Percentiles rank a stretch among this genome's conserved stretches.
These are phyloP conservation scores for Mustela erminea DNA, from an alignment of 2,797 vertebrate genomes.

Conservation along the genomic window DNA sequence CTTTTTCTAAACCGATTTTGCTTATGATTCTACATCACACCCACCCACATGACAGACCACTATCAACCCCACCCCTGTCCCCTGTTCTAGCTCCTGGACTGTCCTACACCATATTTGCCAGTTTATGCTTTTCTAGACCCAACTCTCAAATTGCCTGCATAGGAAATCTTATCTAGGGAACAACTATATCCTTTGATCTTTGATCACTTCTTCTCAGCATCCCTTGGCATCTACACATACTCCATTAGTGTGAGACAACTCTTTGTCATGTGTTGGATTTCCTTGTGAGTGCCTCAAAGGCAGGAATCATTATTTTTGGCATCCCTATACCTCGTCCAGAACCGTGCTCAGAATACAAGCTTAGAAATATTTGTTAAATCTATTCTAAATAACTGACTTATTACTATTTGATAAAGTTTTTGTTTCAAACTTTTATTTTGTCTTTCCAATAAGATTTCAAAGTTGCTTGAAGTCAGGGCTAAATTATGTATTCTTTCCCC, in stretches of 20 bases:
- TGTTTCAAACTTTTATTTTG: conserved; percentile 22
- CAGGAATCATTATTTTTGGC: background rate
- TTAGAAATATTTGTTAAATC: background rate
- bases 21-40: background rate
- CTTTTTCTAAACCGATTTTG: background rate
- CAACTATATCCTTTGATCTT: background rate
- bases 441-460: conserved; percentile 6
- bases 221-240: background rate
- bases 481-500: background rate
- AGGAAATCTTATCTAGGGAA: background rate
- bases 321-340: background rate
- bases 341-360: background rate
- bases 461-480: background rate
- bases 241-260: background rate
- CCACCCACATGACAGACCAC: background rate
- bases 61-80: background rate
- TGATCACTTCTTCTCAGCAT: background rate
- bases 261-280: background rate
- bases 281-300: background rate
- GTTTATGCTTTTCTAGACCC: background rate
- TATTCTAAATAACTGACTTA: background rate
- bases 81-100: background rate
- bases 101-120: background rate
- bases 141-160: background rate
- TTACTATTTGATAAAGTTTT: background rate